These are phyloP conservation scores for Anagyrus pseudococci DNA, from an alignment of 2,888 invertebrate species.

Conservation along the genomic window DNA sequence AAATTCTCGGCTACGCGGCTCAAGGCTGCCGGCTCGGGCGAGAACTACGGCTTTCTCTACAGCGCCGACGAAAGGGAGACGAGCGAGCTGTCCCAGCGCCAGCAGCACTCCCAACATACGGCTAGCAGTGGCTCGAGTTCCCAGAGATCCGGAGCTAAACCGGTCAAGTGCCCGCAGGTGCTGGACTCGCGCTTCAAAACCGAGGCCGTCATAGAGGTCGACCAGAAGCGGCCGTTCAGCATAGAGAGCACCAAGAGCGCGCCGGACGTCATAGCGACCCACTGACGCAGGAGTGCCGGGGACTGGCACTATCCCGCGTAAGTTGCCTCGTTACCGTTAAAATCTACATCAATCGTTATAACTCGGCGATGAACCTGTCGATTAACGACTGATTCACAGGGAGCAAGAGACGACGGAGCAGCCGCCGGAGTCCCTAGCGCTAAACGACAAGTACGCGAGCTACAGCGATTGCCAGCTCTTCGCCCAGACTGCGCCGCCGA, in stretches of 20 bases:
- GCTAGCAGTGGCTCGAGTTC: constrained; percentile 7
- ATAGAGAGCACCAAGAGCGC: constrained; percentile 87
- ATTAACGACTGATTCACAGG: too few relatives aligned
- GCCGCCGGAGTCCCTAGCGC: neutral
- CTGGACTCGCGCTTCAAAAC: constrained; percentile 63
- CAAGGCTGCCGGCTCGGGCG: constrained; percentile 50
- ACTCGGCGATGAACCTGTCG: too few relatives aligned
- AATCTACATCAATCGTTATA: too few relatives aligned
- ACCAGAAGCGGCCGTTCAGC: constrained; percentile 72
- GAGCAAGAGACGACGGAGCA: constrained; percentile 39
- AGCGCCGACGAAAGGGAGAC: constrained; percentile 48
- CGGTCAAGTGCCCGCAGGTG: constrained; percentile 37
- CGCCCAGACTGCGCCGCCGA: neutral
- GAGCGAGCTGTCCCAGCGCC: constrained; percentile 40
- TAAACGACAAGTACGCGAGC: neutral
- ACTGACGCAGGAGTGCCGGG: constrained; percentile 69
- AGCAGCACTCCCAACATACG: too few relatives aligned
- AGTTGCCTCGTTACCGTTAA: too few relatives aligned
- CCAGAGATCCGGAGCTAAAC: constrained; percentile 13
- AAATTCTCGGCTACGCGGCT: constrained; percentile 38
- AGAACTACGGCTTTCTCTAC: constrained; percentile 54
- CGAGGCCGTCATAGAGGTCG: constrained; percentile 70
- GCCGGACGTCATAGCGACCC: constrained; percentile 87
- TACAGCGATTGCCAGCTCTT: constrained; percentile 37
- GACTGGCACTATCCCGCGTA: constrained; percentile 65